Percentiles rank a stretch among this genome's conserved stretches.
These are phyloP conservation scores for Archilochus colubris DNA, from an alignment of 2,113 vertebrate genomes.

Conservation along the genomic window DNA sequence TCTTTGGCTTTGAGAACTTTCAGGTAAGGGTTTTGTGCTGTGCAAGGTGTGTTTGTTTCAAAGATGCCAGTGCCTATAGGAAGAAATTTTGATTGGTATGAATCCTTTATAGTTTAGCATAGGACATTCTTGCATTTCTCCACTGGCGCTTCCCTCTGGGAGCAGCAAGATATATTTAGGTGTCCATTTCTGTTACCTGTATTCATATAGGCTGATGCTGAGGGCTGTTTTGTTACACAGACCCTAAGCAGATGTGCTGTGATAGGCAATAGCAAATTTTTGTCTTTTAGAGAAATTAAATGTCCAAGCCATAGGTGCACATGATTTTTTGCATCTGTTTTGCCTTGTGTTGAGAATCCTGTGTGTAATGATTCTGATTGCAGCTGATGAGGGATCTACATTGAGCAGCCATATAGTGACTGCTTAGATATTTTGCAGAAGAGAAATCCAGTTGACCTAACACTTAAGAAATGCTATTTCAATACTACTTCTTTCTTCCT, in stretches of 20 bases:
- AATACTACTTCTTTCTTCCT: background rate
- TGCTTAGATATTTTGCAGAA: background rate
- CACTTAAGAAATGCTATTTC: background rate
- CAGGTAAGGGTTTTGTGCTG: constrained; percentile 77
- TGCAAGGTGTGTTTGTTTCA: background rate
- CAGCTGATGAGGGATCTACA: background rate
- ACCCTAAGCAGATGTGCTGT: background rate
- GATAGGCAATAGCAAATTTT: background rate
- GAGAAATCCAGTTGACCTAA: background rate
- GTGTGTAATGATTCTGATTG: background rate
- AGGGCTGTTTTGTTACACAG: background rate
- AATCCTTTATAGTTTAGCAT: background rate
- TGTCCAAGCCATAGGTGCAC: background rate
- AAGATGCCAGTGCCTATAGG: background rate
- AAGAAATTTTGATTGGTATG: background rate
- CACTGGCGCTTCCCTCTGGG: background rate
- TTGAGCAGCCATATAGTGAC: background rate
- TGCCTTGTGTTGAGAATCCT: background rate
- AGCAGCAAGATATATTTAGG: background rate
- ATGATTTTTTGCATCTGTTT: background rate
- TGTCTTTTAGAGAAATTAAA: background rate
- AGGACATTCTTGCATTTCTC: background rate
- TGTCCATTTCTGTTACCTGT: background rate
- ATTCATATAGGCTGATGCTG: background rate
- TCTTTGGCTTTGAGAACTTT: constrained; percentile 95